Evolutionary conservation across 2,888 invertebrate species (phyloP).

Genomic region (Reticulitermes lucifugus): DNA sequence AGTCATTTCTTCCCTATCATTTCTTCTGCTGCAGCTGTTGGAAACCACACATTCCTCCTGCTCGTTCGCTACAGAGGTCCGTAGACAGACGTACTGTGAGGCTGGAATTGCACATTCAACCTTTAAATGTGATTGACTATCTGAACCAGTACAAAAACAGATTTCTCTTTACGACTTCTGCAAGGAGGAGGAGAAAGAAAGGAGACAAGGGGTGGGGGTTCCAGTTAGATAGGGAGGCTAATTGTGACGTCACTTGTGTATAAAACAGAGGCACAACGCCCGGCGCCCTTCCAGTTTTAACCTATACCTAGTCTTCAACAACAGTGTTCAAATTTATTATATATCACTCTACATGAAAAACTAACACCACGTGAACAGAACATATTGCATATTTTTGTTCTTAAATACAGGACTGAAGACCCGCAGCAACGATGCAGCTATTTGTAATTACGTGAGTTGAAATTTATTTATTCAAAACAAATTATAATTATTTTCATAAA

Average conservation of each 20-base stretch:
- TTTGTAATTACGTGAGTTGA: neutral
- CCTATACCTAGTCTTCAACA: slow-evolving; percentile 24
- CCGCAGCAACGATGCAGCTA: neutral
- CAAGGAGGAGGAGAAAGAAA: neutral
- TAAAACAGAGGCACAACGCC: slow-evolving; percentile 43
- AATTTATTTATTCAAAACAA: no score
- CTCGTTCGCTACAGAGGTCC: no score
- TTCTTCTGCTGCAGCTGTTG: no score
- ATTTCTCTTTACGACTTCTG: slow-evolving; percentile 10
- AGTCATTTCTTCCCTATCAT: no score
- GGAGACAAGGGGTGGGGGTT: neutral
- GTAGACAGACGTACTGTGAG: no score
- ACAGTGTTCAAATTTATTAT: slow-evolving; percentile 9
- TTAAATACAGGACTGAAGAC: neutral
- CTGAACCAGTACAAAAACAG: slow-evolving; percentile 2
- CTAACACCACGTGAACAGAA: neutral
- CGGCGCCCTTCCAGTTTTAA: slow-evolving; percentile 47
- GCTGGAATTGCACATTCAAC: neutral
- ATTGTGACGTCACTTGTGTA: slow-evolving; percentile 37
- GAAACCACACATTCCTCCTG: no score
- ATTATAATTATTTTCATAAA: no score
- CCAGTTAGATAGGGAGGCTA: slow-evolving; percentile 10
- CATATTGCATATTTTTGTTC: neutral
- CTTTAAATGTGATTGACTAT: slow-evolving; percentile 2
- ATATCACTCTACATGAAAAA: no score